A percentile compares a stretch with the other conserved stretches of the same genome.
These are phyloP conservation scores for Cheilosia scutellata DNA, from an alignment of 2,888 invertebrate genomes.

Conservation along the genomic window DNA sequence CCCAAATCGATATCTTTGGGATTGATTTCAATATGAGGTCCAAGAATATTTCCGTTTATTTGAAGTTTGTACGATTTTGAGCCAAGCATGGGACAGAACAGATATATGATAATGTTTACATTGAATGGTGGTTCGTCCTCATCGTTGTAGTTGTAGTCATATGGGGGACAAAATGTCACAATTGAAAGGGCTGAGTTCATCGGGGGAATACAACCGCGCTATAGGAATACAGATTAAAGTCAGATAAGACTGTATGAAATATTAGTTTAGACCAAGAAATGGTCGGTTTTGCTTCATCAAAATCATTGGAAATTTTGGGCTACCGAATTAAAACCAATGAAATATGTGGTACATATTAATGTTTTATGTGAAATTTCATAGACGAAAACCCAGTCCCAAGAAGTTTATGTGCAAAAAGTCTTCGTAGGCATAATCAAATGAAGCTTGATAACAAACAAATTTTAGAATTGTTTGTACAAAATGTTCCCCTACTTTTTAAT, in stretches of 20 bases:
- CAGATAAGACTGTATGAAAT: too few relatives aligned
- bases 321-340: too few relatives aligned
- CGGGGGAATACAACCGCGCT: conserved; percentile 48
- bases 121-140: conserved; percentile 46
- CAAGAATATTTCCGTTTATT: conserved; percentile 36
- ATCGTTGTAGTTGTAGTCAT: conserved; percentile 14
- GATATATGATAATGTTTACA: conserved; percentile 10
- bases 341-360: too few relatives aligned
- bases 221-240: not conserved
- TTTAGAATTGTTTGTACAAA: too few relatives aligned
- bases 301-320: too few relatives aligned
- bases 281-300: not conserved
- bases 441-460: too few relatives aligned
- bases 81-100: conserved; percentile 24
- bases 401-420: too few relatives aligned
- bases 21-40: conserved; percentile 45
- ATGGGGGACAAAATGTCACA: conserved; percentile 33
- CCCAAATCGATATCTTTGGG: conserved; percentile 16
- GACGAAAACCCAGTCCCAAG: too few relatives aligned
- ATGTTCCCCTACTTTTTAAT: too few relatives aligned
- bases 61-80: conserved; percentile 27
- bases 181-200: conserved; percentile 44
- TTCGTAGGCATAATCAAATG: too few relatives aligned
- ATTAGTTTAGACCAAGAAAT: too few relatives aligned
- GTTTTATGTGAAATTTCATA: too few relatives aligned